phyloP scores from a whole-genome alignment of 2,113 vertebrate genomes.

The Danio rerio region DNA sequence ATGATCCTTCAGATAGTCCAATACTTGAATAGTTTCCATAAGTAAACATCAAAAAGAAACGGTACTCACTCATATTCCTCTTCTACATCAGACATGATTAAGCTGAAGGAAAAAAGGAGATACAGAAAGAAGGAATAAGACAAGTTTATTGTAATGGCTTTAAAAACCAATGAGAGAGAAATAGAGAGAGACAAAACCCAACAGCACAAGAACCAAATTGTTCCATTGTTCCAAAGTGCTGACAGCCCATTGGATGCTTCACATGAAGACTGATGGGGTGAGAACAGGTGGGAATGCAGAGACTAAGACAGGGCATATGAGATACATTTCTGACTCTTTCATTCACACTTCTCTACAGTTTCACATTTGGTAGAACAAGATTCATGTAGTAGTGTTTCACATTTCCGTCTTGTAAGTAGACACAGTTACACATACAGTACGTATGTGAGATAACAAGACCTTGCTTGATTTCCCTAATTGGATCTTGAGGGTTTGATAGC shows the following conservation, averaged over 20 bases:
- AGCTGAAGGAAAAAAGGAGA: slow-evolving; percentile 34
- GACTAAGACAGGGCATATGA: slow-evolving; percentile 25
- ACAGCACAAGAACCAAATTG: slow-evolving; percentile 50
- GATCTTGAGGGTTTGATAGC: neutral
- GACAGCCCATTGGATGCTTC: slow-evolving; percentile 61
- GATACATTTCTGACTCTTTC: slow-evolving; percentile 65
- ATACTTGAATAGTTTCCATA: neutral
- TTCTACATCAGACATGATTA: slow-evolving; percentile 79
- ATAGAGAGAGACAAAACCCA: neutral
- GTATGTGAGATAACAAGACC: too few species aligned
- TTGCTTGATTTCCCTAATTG: neutral
- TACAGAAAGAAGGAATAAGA: neutral
- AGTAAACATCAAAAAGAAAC: neutral
- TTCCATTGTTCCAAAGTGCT: slow-evolving; percentile 41
- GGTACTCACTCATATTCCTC: slow-evolving; percentile 80
- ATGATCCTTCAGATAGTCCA: neutral
- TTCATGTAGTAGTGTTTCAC: neutral
- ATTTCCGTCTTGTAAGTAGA: neutral
- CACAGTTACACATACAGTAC: neutral
- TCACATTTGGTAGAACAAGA: neutral
- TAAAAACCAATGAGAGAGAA: neutral
- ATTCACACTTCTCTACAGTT: neutral
- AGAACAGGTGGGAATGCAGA: slow-evolving; percentile 74
- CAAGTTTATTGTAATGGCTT: neutral
- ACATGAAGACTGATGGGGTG: slow-evolving; percentile 55